Percentiles rank a stretch among this genome's conserved stretches.
Conservation (phyloP, 2,797 vertebrate species). For the Tarsius wallacei region DNA sequence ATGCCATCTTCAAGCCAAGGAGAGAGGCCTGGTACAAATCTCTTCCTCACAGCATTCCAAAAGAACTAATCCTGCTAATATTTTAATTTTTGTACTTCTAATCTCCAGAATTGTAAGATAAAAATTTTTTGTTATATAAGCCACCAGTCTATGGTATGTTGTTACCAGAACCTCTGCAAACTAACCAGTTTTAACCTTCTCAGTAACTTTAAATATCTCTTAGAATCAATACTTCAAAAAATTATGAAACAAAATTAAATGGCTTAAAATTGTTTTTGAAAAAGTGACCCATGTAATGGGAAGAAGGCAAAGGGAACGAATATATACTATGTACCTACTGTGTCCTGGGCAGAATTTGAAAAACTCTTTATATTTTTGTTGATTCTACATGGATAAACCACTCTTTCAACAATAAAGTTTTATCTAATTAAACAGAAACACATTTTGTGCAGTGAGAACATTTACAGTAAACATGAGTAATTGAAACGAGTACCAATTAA, state of each 20-base stretch:
- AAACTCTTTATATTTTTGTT: neutral
- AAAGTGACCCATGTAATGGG: neutral
- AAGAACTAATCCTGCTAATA: neutral
- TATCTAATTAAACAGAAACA: slow-evolving; percentile 69
- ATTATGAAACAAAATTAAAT: slow-evolving; percentile 79
- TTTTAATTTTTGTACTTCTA: neutral
- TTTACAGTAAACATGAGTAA: slow-evolving; percentile 86
- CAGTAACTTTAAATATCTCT: slow-evolving; percentile 67
- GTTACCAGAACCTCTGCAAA: neutral
- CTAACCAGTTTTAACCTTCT: slow-evolving; percentile 66
- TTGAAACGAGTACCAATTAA: slow-evolving; percentile 84
- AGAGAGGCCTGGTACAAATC: neutral
- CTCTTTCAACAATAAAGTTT: slow-evolving; percentile 78
- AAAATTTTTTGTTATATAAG: neutral
- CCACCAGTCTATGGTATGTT: neutral
- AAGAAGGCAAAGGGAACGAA: neutral
- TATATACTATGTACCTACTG: neutral
- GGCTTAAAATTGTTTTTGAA: slow-evolving; percentile 70
- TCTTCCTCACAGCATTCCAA: neutral
- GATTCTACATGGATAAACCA: slow-evolving; percentile 59
- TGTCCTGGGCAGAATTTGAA: neutral
- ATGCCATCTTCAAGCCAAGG: neutral
- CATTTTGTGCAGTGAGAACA: slow-evolving; percentile 71
- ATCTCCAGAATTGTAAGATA: neutral
- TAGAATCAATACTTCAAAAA: slow-evolving; percentile 76